A percentile compares a stretch with the other conserved stretches of the same genome.
Conservation (phyloP, 2,797 vertebrate species). For the Enteromius treurensis region DNA sequence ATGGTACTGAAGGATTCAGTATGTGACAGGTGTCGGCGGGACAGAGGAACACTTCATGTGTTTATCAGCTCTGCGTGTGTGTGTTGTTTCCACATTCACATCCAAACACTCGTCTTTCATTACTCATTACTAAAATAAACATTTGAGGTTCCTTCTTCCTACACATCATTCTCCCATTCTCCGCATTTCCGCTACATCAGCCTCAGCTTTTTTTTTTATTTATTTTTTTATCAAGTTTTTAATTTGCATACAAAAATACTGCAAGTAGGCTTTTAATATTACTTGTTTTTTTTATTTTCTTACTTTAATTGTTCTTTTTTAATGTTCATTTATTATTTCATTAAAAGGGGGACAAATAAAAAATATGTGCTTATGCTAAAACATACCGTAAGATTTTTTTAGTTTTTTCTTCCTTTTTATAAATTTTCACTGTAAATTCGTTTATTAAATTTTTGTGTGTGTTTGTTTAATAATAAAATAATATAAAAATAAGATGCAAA, state of each 20-base stretch:
- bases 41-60: conserved; percentile 7
- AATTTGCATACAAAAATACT: not conserved
- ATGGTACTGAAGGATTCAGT: conserved; percentile 26
- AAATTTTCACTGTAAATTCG: not conserved
- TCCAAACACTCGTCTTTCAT: conserved; percentile 4
- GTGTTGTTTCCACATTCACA: not conserved
- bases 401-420: not conserved
- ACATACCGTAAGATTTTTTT: too few relatives aligned
- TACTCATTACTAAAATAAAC: conserved; percentile 11
- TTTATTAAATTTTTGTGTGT: too few relatives aligned
- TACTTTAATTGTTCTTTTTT: not conserved
- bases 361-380: too few relatives aligned
- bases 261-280: not conserved
- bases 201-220: too few relatives aligned
- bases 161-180: not conserved
- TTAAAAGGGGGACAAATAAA: not conserved
- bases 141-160: not conserved
- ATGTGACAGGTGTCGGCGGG: conserved; percentile 29
- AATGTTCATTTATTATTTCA: not conserved
- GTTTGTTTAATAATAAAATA: not conserved
- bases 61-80: not conserved
- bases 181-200: not conserved
- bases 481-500: not conserved
- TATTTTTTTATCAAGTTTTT: too few relatives aligned
- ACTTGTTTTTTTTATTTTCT: not conserved